Evolutionary conservation across 2,888 invertebrate species (phyloP).

Genomic region (Capitulum mitella): DNA sequence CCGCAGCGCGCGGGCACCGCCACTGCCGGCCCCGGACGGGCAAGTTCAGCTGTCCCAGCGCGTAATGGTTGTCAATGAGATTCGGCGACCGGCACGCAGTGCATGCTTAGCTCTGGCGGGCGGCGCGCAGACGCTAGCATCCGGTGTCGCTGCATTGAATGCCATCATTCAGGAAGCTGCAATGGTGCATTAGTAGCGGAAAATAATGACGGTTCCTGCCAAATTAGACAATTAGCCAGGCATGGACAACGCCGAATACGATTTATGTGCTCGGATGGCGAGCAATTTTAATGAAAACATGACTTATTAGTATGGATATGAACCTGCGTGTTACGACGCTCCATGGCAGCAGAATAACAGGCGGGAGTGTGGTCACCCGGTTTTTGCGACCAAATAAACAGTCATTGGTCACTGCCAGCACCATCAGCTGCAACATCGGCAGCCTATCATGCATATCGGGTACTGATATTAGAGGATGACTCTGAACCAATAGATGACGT

Average conservation of each 20-base stretch:
- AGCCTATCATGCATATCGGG: too few relatives aligned
- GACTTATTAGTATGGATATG: neutral
- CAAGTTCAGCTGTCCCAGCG: neutral
- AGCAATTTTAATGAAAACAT: neutral
- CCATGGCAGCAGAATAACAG: too few relatives aligned
- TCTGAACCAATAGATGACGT: too few relatives aligned
- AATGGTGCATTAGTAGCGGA: conserved; percentile 3
- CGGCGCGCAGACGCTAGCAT: neutral
- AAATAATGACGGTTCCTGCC: neutral
- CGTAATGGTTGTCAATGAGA: neutral
- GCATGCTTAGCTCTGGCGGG: neutral
- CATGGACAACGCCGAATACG: neutral
- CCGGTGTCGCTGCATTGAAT: neutral
- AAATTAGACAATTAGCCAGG: neutral
- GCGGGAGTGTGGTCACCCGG: too few relatives aligned
- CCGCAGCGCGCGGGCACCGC: too few relatives aligned
- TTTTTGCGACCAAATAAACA: too few relatives aligned
- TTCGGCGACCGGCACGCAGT: neutral
- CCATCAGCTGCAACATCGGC: too few relatives aligned
- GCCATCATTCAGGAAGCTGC: neutral
- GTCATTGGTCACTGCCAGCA: too few relatives aligned
- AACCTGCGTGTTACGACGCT: too few relatives aligned
- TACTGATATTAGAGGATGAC: too few relatives aligned
- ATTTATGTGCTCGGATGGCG: neutral
- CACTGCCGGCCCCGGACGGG: too few relatives aligned